These are phyloP conservation scores for Urocolius indicus DNA, from an alignment of 2,113 vertebrate species.

Conservation along the genomic window DNA sequence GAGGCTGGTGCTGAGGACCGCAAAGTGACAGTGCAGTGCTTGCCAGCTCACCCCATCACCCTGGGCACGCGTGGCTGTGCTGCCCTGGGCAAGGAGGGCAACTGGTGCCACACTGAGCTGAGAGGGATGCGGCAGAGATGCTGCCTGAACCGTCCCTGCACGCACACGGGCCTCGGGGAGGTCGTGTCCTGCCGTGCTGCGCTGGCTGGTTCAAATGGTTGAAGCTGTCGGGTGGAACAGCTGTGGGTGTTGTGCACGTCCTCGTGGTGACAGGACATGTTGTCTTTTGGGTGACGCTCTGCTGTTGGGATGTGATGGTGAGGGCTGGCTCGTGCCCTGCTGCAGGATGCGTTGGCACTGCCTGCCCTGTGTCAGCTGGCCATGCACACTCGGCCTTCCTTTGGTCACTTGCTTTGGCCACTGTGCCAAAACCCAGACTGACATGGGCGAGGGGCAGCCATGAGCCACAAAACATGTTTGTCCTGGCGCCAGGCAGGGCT, in stretches of 20 bases:
- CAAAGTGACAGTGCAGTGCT: neutral
- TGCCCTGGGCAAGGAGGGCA: neutral
- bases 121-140: neutral
- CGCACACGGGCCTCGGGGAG: neutral
- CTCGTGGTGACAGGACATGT: neutral
- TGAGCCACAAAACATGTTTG: neutral
- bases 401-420: too few relatives aligned
- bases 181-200: neutral
- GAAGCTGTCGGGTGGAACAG: neutral
- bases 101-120: too few relatives aligned
- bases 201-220: neutral
- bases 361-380: too few relatives aligned
- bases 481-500: neutral
- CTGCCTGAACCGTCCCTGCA: neutral
- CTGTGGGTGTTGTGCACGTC: neutral
- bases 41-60: fast-evolving
- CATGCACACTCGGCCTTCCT: too few relatives aligned
- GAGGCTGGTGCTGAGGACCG: neutral
- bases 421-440: neutral
- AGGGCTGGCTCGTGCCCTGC: neutral
- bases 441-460: neutral
- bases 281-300: neutral
- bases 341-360: too few relatives aligned
- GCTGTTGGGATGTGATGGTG: neutral
- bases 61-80: neutral